Base-by-base conservation (phyloP, 2,888 invertebrate genomes). In the Drosophila neoperkinsi region DNA sequence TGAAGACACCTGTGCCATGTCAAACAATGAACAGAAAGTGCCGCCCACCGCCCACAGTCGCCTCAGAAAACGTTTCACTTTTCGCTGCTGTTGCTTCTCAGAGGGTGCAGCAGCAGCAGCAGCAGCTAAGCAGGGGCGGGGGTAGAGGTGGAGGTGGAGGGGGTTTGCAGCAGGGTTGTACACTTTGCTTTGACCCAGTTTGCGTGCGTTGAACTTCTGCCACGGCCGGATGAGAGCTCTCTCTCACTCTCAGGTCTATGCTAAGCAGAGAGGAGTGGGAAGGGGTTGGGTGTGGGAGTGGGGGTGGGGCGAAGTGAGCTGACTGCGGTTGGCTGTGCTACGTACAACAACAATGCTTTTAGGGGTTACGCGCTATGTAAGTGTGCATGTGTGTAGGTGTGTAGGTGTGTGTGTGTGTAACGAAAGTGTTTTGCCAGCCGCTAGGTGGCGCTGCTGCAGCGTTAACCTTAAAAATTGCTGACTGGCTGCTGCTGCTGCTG, bases 101-200 rank as follows among this genome's bases (percentile, higher is more conserved):
- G 50, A 53, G 63, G 41, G 43, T 33, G 64, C 50, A 34, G 7
- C 28, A 25, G 16, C 33, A 52, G 52, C 16, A 21, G 16, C 16
- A n/a, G 41, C 46, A 46, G 50, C 50, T 18, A 11, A 28, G 18
- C 28, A 51, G 1, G 4, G 10, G 16, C 18, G n/a, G 16, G 46
- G 60, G 11, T 28, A 21, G 16, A 3, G 31, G 5, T 18, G 18
- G 25, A 28, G 21, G 16, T 25, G 16, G 46, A 31, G 7, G 62
- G 21, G 56, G 70, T 4, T 41, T 59, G 61, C 46, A 16, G 46
- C 21, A 58, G 64, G 53, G 91, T 91, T 91, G 92, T 83, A 90
- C 65, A 89, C 60, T 91, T 93, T 92, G 93, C 93, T 93, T 93
- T 93, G 93, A 93, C 93, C 93, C 74, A 93, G 71, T 86, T 92